A percentile compares a stretch with the other conserved stretches of the same genome.
Conservation (phyloP, 2,797 vertebrate species). For the Pogonophryne albipinna region DNA sequence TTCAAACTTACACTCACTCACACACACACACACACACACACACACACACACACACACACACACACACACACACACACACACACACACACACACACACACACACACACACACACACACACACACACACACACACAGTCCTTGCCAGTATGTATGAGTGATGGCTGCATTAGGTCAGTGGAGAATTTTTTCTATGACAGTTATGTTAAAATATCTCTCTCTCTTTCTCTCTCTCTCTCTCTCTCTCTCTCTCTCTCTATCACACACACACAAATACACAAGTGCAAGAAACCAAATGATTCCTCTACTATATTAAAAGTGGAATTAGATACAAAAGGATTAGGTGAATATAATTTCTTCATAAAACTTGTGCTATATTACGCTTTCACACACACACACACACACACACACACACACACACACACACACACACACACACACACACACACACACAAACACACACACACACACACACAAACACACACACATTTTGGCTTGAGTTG, state of each 20-base stretch:
- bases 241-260: constrained; percentile 18
- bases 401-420: constrained; percentile 35
- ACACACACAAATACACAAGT: constrained; percentile 3
- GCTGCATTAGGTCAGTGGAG: constrained; percentile 69
- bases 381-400: constrained; percentile 14
- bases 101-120: constrained; percentile 33
- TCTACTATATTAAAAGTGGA: constrained; percentile 10
- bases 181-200: constrained; percentile 71
- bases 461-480: constrained; percentile 23
- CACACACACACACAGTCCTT: constrained; percentile 17
- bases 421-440: too few relatives aligned
- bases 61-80: constrained; percentile 39
- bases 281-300: not conserved
- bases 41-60: constrained; percentile 35
- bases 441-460: constrained; percentile 29
- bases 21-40: constrained; percentile 23
- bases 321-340: constrained; percentile 1
- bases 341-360: not conserved
- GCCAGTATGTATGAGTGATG: constrained; percentile 67
- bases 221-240: constrained; percentile 19
- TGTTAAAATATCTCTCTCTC: constrained; percentile 66
- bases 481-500: constrained; percentile 40
- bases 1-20: constrained; percentile 27
- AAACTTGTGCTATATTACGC: too few relatives aligned
- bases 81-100: constrained; percentile 19